phyloP scores from a whole-genome alignment of 2,113 vertebrate genomes.

The Mastomys coucha region DNA sequence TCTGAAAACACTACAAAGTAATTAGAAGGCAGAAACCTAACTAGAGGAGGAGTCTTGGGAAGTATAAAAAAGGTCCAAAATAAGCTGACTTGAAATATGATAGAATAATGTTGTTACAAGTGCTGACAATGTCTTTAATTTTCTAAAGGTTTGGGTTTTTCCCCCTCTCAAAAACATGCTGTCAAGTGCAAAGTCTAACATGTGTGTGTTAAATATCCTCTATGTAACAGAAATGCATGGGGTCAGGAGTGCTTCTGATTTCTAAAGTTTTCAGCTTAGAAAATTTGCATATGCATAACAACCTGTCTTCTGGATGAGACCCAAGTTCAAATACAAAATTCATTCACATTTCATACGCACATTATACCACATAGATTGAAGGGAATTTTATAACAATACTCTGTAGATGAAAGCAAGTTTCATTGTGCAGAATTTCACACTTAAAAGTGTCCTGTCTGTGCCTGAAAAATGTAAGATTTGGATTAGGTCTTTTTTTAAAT shows the following conservation, averaged over 20 bases:
- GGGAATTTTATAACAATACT: background rate
- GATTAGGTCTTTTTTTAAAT: background rate
- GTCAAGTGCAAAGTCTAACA: background rate
- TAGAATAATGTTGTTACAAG: background rate
- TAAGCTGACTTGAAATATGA: background rate
- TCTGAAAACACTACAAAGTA: slow-evolving; percentile 18
- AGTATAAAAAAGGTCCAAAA: background rate
- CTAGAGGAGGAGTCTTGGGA: slow-evolving; percentile 8
- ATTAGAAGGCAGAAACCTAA: slow-evolving; percentile 12
- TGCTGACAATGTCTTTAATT: background rate
- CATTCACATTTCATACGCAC: background rate
- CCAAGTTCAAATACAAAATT: background rate
- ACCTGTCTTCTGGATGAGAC: background rate
- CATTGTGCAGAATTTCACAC: background rate
- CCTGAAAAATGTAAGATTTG: background rate
- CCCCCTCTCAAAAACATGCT: background rate
- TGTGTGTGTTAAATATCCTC: background rate
- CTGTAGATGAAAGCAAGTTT: background rate
- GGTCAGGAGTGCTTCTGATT: background rate
- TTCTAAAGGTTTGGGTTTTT: slow-evolving; percentile 32
- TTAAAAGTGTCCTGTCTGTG: background rate
- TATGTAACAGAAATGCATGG: background rate
- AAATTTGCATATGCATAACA: background rate
- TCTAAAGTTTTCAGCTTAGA: background rate
- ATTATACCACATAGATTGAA: background rate